Evolutionary conservation across 2,888 invertebrate genomes (phyloP), one percentile per base, ranked within the genome.

Genomic region (Cremastinae sp.): DNA sequence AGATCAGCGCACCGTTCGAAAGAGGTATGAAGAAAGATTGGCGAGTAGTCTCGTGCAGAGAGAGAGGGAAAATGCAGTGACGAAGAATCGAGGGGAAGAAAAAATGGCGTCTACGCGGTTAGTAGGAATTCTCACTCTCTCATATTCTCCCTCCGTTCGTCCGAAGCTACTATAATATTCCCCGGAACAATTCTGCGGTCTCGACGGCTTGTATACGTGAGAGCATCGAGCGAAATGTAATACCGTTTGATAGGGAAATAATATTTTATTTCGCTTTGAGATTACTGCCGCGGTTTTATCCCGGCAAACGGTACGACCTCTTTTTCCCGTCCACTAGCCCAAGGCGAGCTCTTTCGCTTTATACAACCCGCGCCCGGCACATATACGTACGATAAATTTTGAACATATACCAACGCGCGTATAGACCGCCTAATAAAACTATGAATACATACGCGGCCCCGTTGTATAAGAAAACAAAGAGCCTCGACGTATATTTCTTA

Each of bases 201-300:
- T 51, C 72, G 66, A 61, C 69, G 59, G 54, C 59, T 62, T 62
- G 43, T 71, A 71, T 61, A 65, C 65, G 36, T 36, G 65, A 56
- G 51, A 70, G 61, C 82, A 76, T 81, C 81, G 75, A 83, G 83
- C 81, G 84, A 82, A 84, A 84, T 82, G 84, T 84, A 85, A 84
- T 84, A 84, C 84, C 82, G 82, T 86, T 87, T 86, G 84, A 87
- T 86, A 85, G 84, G 85, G 85, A 86, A 86, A 87, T 86, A 86
- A 87, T 87, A 87, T 87, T 87, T 87, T 86, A 87, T 85, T 87
- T 83, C 84, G 74, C 78, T 80, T 77, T 79, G 79, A 84, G 85
- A 84, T 85, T 84, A 83, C 82, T 75, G 65, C 74, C 79, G 71
- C 76, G 79, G 79, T 83, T 86, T 83, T 83, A 82, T 84, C 82